A percentile compares a stretch with the other conserved stretches of the same genome.
These are phyloP conservation scores for Nematopogon swammerdamellus DNA, from an alignment of 2,888 invertebrate species.

Conservation along the genomic window DNA sequence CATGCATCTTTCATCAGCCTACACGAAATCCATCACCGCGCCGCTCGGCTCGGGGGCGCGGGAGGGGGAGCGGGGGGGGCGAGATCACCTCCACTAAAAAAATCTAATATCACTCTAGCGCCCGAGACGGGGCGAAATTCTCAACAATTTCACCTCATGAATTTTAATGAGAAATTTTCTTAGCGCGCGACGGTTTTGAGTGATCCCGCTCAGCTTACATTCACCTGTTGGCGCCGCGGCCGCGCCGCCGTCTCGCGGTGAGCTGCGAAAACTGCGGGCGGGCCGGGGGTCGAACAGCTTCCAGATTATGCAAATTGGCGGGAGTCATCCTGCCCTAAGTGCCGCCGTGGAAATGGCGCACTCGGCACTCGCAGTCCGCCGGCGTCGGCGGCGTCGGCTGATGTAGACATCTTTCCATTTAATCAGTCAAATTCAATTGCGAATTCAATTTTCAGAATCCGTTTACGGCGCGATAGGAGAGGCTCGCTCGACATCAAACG, in stretches of 20 bases:
- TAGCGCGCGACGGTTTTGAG: not conserved
- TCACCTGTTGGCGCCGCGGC: not conserved
- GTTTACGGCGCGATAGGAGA: not conserved
- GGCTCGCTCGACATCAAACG: not conserved
- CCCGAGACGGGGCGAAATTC: not conserved
- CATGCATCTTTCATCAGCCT: not conserved
- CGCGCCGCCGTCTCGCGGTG: no score
- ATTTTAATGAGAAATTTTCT: not conserved
- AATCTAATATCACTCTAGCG: not conserved
- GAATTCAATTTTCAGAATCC: not conserved
- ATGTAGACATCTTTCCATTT: not conserved
- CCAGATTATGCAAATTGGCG: not conserved
- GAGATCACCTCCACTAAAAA: not conserved
- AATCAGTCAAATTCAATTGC: not conserved
- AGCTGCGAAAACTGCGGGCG: not conserved
- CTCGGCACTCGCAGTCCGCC: no score
- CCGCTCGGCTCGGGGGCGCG: no score
- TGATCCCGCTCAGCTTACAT: not conserved
- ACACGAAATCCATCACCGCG: not conserved
- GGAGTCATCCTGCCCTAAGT: not conserved
- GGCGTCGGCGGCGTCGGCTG: not conserved
- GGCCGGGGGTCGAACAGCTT: not conserved
- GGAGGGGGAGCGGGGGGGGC: no score
- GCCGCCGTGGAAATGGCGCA: not conserved
- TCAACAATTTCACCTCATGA: not conserved